phyloP scores from a whole-genome alignment of 2,888 invertebrate species.

The Eupithecia centaureata region DNA sequence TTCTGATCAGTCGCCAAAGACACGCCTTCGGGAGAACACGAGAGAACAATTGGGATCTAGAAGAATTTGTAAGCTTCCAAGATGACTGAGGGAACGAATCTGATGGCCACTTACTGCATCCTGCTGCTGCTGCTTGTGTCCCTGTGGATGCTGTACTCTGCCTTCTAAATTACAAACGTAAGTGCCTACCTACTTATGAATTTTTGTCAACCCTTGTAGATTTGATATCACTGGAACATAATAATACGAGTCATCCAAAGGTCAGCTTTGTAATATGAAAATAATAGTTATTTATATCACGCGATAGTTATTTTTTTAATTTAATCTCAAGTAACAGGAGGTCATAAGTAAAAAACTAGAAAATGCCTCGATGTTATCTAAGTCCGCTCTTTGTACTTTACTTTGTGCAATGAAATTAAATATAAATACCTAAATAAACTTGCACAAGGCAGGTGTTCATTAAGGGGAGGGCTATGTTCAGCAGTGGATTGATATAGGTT shows the following conservation, averaged over 20 bases:
- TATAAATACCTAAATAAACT: too few species aligned
- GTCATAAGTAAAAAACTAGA: too few species aligned
- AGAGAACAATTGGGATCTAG: neutral
- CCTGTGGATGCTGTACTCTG: constrained; percentile 87
- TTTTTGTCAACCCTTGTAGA: constrained; percentile 8
- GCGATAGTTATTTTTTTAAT: too few species aligned
- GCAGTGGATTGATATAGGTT: too few species aligned
- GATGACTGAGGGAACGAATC: constrained; percentile 83
- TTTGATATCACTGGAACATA: neutral
- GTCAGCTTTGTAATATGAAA: constrained; percentile 6
- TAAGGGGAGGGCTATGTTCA: too few species aligned
- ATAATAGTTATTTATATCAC: too few species aligned
- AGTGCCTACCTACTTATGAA: constrained; percentile 43
- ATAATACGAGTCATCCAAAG: neutral
- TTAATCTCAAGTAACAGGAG: too few species aligned
- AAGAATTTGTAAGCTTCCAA: constrained; percentile 21
- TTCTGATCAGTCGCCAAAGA: constrained; percentile 64
- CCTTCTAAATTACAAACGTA: constrained; percentile 69
- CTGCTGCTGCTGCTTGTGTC: constrained; percentile 85
- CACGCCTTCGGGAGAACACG: constrained; percentile 55
- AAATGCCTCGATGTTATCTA: too few species aligned
- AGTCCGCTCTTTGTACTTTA: too few species aligned
- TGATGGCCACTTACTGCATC: constrained; percentile 87
- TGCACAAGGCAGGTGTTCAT: too few species aligned
- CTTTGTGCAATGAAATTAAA: too few species aligned